Evolutionary conservation across 1,140 invertebrate genomes (phyloP), one percentile per base, ranked within the genome.

Genomic region (Leptinotarsa defecta): DNA sequence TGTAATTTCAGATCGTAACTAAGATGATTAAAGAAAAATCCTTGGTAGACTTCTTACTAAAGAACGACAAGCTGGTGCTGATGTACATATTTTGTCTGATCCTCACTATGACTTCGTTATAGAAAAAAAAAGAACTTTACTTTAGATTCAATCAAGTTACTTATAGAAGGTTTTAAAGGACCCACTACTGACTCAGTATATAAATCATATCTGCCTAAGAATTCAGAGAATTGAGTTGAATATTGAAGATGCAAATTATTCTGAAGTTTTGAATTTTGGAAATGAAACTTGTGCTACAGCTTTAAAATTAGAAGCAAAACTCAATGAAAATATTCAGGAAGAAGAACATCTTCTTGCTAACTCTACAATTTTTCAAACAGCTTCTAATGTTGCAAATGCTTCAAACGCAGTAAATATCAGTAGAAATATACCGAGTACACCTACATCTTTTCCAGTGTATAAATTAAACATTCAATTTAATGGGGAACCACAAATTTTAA

Each of bases 21-120:
- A 65, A n/a, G 63, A 65, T 22, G 63, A 65, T 65, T 3, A 65
- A 19, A 64, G 63, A 65, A 17, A 65, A 65, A 65, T 65, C 19
- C 24, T 65, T n/a, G 20, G 63, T 13, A 20, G 24, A 13, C 24
- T 65, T 20, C 6, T 20, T n/a, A 13, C 63, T 20, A 24, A 24
- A 65, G 63, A 22, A 27, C 19, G 13, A 65, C 15, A 24, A 65
- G 19, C 17, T n/a, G 57, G 11, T 61, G 19, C 4, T n/a, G 57
- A 61, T 61, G 57, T 61, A 61, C 19, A 17, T 15, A 4, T 19
- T 61, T 61, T 61, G 4, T 15, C 8, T 4, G 19, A 19, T 19
- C 57, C 57, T 17, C 15, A 61, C 19, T 17, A 17, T 19, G 19
- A 61, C 19, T 61, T 61, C 6, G 57, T n/a, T 17, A 61, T 20